Base-by-base conservation (phyloP, 2,113 vertebrate genomes). In the Monopterus albus region DNA sequence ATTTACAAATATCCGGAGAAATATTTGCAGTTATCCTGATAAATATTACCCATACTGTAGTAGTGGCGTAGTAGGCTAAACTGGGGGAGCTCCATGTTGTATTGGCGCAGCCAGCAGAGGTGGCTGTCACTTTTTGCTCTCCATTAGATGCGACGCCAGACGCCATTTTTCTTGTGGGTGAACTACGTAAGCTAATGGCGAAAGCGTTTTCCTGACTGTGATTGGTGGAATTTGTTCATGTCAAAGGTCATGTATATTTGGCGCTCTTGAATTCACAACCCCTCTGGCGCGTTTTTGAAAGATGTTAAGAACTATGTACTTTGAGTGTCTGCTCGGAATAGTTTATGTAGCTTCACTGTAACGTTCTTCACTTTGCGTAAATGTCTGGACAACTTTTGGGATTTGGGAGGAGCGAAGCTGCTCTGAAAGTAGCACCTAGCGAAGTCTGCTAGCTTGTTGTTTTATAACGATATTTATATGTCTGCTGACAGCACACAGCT, bases 251-350 rank as follows among this genome's bases (percentile, higher is more conserved):
- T 13, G 66, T 76, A 42, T 57, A 81, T 90, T 93, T 93, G 89
- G 92, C 92, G 92, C 92, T 80, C 75, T 93, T 80, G 78, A n/a
- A 28, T 70, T 69, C 72, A 9, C 15, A 3, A n/a, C 4, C 14
- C 2, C 21, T 15, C 79, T 87, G 86, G 89, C 88, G 89, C 80
- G 87, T 72, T 88, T 87, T 91, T 85, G 82, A 85, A 88, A 75
- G 26, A 25, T 25, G 13, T 31, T 15, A 17, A 40, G 38, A 70
- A 61, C 61, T 25, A 79, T 81, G 65, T 15, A 56, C 40, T 53
- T 46, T 17, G 26, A n/a, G 2, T 18, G 23, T 0, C 1, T 12
- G 1, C 15, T 42, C 1, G 3, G 12, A 20, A 0, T 1, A 9
- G 1, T 45, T 67, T 1, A 13, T 20, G 3, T 29, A 47, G 14